These are phyloP conservation scores for Onychomys arenicola DNA, from an alignment of 2,797 vertebrate species.

Conservation along the genomic window DNA sequence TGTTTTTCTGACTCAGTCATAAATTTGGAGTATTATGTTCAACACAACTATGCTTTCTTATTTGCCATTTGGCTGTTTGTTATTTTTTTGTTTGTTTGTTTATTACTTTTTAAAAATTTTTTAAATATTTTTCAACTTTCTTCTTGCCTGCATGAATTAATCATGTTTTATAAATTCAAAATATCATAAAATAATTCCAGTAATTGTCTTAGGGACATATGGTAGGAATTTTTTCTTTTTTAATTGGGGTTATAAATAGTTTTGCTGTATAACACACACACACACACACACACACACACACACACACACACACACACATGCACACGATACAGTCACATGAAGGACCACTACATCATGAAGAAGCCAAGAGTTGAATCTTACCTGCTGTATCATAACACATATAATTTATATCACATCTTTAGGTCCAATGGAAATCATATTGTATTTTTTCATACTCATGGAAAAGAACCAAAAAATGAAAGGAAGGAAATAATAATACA, in stretches of 20 bases:
- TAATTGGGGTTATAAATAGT: slow-evolving; percentile 33
- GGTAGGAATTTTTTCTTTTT: neutral
- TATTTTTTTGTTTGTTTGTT: neutral
- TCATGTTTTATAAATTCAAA: neutral
- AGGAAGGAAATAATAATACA: neutral
- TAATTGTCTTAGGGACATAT: neutral
- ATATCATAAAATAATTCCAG: neutral
- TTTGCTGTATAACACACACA: neutral
- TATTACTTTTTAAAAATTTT: neutral
- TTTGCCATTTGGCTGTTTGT: neutral
- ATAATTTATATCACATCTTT: neutral
- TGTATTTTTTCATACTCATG: neutral
- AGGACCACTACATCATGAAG: neutral
- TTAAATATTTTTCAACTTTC: neutral
- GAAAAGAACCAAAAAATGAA: neutral
- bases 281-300: neutral
- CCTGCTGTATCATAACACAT: neutral
- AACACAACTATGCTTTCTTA: neutral
- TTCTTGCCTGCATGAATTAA: neutral
- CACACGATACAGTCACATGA: neutral
- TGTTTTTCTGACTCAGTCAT: neutral
- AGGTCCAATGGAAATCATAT: neutral
- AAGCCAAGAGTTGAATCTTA: neutral
- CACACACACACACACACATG: neutral
- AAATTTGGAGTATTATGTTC: neutral